A percentile compares a stretch with the other conserved stretches of the same genome.
Conservation (phyloP, 2,888 invertebrate genomes). For the Neria commutata region DNA sequence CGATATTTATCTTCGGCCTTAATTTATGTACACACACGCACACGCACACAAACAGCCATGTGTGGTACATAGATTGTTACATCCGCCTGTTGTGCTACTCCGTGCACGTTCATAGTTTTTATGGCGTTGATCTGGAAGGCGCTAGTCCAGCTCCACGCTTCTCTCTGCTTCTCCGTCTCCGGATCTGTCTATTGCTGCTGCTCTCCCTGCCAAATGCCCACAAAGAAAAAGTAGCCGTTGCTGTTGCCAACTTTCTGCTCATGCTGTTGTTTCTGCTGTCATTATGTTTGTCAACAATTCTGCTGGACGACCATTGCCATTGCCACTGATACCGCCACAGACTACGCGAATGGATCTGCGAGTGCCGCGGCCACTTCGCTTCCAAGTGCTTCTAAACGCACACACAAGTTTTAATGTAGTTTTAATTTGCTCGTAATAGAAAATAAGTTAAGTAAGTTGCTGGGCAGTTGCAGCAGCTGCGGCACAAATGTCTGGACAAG, state of each 20-base stretch:
- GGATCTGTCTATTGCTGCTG: no score
- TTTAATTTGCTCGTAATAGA: constrained; percentile 51
- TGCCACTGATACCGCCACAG: not conserved
- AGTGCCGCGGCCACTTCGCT: constrained; percentile 22
- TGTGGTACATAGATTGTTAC: not conserved
- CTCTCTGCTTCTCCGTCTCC: not conserved
- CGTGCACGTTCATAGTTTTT: not conserved
- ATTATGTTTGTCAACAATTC: not conserved
- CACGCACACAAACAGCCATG: not conserved
- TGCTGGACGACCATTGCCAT: not conserved
- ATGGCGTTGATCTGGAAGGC: not conserved
- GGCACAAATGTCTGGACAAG: no score
- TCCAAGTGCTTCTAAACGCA: constrained; percentile 33
- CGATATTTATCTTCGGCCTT: not conserved
- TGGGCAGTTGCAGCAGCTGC: no score
- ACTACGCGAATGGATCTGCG: not conserved
- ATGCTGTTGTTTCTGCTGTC: not conserved
- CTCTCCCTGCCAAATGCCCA: no score
- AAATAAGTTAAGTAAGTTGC: not conserved
- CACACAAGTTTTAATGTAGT: constrained; percentile 49
- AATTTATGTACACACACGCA: not conserved
- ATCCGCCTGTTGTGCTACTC: no score
- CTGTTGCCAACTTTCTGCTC: not conserved
- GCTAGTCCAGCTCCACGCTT: not conserved
- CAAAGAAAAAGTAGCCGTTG: no score